phyloP scores from a whole-genome alignment of 2,888 invertebrate species.

The Therioaphis trifolii region DNA sequence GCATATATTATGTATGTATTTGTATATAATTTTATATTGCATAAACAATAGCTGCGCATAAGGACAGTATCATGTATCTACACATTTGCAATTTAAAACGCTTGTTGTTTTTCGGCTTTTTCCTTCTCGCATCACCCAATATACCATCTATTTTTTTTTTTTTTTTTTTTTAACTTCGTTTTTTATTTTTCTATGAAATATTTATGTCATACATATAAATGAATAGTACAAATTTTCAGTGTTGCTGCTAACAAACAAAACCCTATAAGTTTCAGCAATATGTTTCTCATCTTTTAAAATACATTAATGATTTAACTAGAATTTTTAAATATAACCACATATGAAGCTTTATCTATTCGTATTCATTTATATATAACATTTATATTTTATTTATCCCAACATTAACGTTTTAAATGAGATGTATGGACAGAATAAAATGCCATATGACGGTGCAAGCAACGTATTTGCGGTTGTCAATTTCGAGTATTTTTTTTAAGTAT shows the following conservation, averaged over 20 bases:
- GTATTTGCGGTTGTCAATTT: too few relatives aligned
- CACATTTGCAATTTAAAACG: slow-evolving; percentile 59
- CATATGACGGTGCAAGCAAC: too few relatives aligned
- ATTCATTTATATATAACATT: too few relatives aligned
- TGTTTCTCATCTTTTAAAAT: neutral
- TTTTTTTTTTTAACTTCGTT: slow-evolving; percentile 11
- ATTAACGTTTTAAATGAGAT: too few relatives aligned
- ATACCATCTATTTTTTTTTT: slow-evolving; percentile 1
- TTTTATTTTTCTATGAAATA: neutral
- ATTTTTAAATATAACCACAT: slow-evolving; percentile 9
- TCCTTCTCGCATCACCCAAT: neutral
- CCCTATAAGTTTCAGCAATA: slow-evolving; percentile 8
- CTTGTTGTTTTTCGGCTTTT: slow-evolving; percentile 1
- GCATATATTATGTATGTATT: neutral
- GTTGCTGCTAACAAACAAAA: neutral
- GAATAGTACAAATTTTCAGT: neutral
- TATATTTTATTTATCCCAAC: too few relatives aligned
- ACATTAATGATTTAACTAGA: neutral
- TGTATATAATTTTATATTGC: neutral
- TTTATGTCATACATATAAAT: slow-evolving; percentile 3
- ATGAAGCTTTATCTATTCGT: neutral
- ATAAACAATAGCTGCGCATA: neutral
- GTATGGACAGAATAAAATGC: too few relatives aligned
- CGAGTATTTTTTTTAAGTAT: too few relatives aligned
- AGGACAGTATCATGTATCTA: slow-evolving; percentile 4